Evolutionary conservation across 2,113 vertebrate species (phyloP), one percentile per base, ranked within the genome.

Genomic region (Gnathonemus echidnorhynchus): DNA sequence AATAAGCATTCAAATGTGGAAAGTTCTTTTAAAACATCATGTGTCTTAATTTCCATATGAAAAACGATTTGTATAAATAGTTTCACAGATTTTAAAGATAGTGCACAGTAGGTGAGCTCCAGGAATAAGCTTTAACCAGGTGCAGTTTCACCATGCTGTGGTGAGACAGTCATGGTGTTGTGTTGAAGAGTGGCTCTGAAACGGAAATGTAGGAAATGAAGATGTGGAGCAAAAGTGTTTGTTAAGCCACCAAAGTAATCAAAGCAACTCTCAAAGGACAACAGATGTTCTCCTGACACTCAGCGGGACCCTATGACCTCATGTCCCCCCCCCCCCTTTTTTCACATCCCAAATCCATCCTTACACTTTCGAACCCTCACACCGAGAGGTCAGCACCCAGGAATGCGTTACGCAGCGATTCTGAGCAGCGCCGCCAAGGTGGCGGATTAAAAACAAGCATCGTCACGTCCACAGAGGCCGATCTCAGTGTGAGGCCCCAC

Each of bases 321-420:
- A 35, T 27, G 35, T 58, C 52, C 62, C 15, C 39, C 52, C 52
- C 1, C 58, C 7, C 24, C 39, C 1, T 58, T 89, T 62, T 42
- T 80, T 80, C 35, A 15, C 52, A 48, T 45, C 50, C 50, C 80
- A 80, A 86, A 58, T 39, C 53, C 35, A 21, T 85, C 35, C 45
- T 89, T 56, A 85, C 89, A 85, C 88, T 52, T 56, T 84, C 46
- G n/a, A 50, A 83, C 88, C 49, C 49, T 83, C 88, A 77, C 74
- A 56, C 48, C 5, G 1, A 84, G 88, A 27, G 74, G 31, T 89
- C 88, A 89, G 70, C 50, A 46, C 46, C 88, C 88, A 89, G 88
- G 77, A 80, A 77, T 89, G 88, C 56, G 50, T 19, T 83, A 89
- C 74, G 7, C 13, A 31, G 27, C 15, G 19, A 5, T 42, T 39